A percentile compares a stretch with the other conserved stretches of the same genome.
Conservation (phyloP, 2,113 vertebrate species). For the Barbus barbus region DNA sequence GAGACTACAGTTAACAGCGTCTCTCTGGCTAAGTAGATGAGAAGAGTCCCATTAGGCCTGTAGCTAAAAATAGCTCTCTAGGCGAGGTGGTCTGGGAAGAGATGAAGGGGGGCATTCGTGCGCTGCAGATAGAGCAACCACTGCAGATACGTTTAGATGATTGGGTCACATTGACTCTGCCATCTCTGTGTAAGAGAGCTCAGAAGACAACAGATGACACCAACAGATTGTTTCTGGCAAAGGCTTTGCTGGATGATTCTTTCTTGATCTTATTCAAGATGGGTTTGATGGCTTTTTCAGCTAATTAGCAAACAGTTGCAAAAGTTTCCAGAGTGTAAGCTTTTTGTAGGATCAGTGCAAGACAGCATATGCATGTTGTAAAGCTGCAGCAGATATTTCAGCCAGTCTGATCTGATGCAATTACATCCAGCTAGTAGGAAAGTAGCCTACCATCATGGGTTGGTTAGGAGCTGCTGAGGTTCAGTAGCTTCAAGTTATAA, state of each 20-base stretch:
- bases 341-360: not conserved
- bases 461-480: not conserved
- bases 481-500: not conserved
- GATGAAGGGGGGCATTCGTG: too few relatives aligned
- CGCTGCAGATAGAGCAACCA: not conserved
- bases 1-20: conserved; percentile 33
- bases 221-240: not conserved
- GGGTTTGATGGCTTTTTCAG: not conserved
- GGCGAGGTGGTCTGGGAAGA: conserved; percentile 35
- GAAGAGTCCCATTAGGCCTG: conserved; percentile 47
- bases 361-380: not conserved
- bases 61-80: conserved; percentile 48
- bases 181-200: too few relatives aligned
- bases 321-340: not conserved
- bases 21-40: conserved; percentile 52
- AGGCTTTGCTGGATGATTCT: too few relatives aligned
- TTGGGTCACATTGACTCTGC: conserved; percentile 2
- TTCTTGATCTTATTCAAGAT: too few relatives aligned
- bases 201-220: conserved; percentile 1
- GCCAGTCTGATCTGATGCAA: not conserved
- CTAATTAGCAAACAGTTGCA: not conserved
- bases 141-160: conserved; percentile 36
- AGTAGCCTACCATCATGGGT: not conserved
- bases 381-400: not conserved
- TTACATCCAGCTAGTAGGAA: not conserved